A percentile compares a stretch with the other conserved stretches of the same genome.
These are phyloP conservation scores for Diarsia dahlii DNA, from an alignment of 2,888 invertebrate genomes.

Conservation along the genomic window DNA sequence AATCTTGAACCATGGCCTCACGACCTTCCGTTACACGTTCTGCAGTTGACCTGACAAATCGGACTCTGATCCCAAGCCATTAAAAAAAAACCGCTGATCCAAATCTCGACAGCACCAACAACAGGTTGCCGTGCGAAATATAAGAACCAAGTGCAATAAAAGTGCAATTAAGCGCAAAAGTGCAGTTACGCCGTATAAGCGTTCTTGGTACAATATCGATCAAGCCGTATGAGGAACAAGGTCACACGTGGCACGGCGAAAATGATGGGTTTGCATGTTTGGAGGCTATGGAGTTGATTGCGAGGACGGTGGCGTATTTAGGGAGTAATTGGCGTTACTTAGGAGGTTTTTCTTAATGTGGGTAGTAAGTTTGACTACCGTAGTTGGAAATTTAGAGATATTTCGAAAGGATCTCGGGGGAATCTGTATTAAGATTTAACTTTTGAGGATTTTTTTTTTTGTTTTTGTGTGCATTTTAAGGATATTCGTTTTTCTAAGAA, in stretches of 20 bases:
- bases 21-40: neutral
- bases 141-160: slow-evolving; percentile 42
- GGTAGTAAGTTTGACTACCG: neutral
- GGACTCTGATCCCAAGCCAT: slow-evolving; percentile 25
- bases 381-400: slow-evolving; percentile 1
- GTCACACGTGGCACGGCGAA: slow-evolving; percentile 83
- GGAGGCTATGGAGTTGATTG: slow-evolving; percentile 66
- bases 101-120: slow-evolving; percentile 12
- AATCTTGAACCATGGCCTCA: neutral
- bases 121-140: slow-evolving; percentile 47
- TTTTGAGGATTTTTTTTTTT: neutral
- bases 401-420: neutral
- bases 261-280: slow-evolving; percentile 74
- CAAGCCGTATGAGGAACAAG: slow-evolving; percentile 74
- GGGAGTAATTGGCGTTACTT: slow-evolving; percentile 32
- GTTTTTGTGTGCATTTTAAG: neutral
- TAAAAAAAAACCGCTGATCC: slow-evolving; percentile 33
- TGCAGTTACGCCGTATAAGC: slow-evolving; percentile 44
- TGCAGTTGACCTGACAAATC: neutral
- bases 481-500: neutral
- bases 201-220: slow-evolving; percentile 61
- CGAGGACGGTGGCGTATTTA: slow-evolving; percentile 63
- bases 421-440: neutral
- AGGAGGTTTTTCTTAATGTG: neutral
- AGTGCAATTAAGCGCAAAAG: slow-evolving; percentile 39